Conservation (phyloP, 2,888 invertebrate species). For the Ernsta delagoae region DNA sequence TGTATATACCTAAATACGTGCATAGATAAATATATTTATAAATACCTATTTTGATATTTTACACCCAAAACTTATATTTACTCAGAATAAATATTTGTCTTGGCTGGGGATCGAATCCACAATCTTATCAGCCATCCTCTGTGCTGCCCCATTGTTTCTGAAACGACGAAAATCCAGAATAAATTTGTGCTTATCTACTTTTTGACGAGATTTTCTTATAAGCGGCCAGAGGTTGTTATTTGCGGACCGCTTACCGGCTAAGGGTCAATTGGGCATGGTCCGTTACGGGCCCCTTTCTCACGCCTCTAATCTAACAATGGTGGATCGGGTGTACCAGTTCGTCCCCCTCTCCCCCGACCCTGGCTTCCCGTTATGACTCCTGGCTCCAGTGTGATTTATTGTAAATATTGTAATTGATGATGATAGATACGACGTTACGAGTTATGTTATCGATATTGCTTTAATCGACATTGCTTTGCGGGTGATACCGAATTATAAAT, state of each 20-base stretch:
- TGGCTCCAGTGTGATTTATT: conserved; percentile 22
- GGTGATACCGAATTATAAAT: too few relatives aligned
- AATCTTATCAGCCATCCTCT: neutral
- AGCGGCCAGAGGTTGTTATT: conserved; percentile 32
- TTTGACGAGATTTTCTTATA: conserved; percentile 7
- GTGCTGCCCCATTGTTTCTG: neutral
- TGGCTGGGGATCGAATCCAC: too few relatives aligned
- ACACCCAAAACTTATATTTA: too few relatives aligned
- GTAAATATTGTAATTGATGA: conserved; percentile 28
- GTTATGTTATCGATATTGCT: conserved; percentile 17
- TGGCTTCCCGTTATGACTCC: conserved; percentile 31
- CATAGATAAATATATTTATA: too few relatives aligned
- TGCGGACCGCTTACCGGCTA: conserved; percentile 41
- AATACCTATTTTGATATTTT: too few relatives aligned
- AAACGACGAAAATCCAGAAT: neutral
- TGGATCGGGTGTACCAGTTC: conserved; percentile 19
- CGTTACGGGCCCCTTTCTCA: conserved; percentile 51
- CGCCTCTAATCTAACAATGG: conserved; percentile 46
- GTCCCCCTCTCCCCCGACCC: neutral
- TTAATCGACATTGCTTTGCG: neutral
- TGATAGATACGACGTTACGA: neutral
- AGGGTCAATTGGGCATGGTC: conserved; percentile 50
- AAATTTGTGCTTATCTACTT: neutral
- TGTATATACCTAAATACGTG: too few relatives aligned
- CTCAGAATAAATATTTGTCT: too few relatives aligned